Base-by-base conservation (phyloP, 2,888 invertebrate genomes). In the Hydriomena furcata region DNA sequence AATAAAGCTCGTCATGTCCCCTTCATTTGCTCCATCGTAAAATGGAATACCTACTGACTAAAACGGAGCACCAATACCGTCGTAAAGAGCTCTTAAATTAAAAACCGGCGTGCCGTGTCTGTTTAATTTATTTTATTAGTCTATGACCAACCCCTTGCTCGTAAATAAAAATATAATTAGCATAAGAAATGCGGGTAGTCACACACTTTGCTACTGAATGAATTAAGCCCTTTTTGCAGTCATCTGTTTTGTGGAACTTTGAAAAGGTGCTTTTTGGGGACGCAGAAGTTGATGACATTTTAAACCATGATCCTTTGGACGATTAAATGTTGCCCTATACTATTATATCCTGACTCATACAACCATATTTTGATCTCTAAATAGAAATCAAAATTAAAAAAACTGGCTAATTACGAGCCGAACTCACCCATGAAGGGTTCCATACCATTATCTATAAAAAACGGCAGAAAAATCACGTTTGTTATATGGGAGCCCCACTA, bases 151-250 rank as follows among this genome's bases (percentile, higher is more conserved):
- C 75, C 81, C 82, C 79, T 71, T 60, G 62, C 64, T 79, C 79
- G 80, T 86, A 86, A 86, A 85, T 84, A 83, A 77, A 73, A 65
- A 58, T 62, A 71, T 71, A 72, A 84, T 85, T 86, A 82, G 82
- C 85, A 85, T 86, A 84, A 82, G 82, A 83, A 82, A 83, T 76
- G 78, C 67, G 63, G 69, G 72, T 73, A 79, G 79, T 79, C 82
- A 76, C 80, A 81, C 80, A 79, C 73, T 71, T 70, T 61, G 70
- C 76, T 77, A 69, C 73, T 81, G 81, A 79, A 83, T 82, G 80
- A 73, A 82, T 84, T 83, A 82, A 76, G 37, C 47, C 38, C 42
- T 47, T 55, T 52, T 55, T 55, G 46, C 51, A 52, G 44, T 50
- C 47, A 48, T 52, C 45, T 34, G 45, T 50, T 45, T 40, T 50